Percentiles rank a stretch among this genome's conserved stretches.
Conservation (phyloP, 2,888 invertebrate species). For the Vannuccia rotundouncinata region DNA sequence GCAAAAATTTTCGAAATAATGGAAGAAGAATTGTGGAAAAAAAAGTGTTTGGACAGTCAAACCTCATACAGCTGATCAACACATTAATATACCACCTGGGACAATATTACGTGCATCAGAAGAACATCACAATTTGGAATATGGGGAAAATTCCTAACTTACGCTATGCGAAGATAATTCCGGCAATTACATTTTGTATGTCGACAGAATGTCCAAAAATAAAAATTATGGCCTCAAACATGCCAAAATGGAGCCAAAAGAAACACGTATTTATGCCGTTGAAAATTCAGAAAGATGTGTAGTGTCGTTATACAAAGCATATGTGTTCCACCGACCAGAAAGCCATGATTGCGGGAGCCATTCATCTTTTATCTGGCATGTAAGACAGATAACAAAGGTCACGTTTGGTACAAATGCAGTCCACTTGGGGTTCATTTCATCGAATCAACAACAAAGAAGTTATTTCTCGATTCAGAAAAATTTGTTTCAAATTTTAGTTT, state of each 20-base stretch:
- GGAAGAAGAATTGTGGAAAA: slow-evolving; percentile 30
- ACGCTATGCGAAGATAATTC: slow-evolving; percentile 16
- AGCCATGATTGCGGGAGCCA: not conserved
- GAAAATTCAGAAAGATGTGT: slow-evolving; percentile 27
- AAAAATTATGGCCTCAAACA: slow-evolving; percentile 27
- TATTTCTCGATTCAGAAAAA: not conserved
- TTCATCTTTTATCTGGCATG: slow-evolving; percentile 14
- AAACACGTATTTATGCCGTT: slow-evolving; percentile 13
- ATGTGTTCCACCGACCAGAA: slow-evolving; percentile 27
- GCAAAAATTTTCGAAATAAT: not conserved
- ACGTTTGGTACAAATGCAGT: slow-evolving; percentile 4
- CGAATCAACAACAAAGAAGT: slow-evolving; percentile 7
- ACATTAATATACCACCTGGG: slow-evolving; percentile 27
- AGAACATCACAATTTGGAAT: slow-evolving; percentile 29
- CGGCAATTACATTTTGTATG: slow-evolving; percentile 19
- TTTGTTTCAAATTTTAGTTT: not conserved
- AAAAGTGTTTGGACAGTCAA: slow-evolving; percentile 22
- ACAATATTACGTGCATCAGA: slow-evolving; percentile 1
- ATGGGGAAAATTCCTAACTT: slow-evolving; percentile 22
- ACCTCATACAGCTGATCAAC: slow-evolving; percentile 20
- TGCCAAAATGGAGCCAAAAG: slow-evolving; percentile 28
- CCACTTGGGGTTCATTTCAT: slow-evolving; percentile 13
- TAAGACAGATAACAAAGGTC: not conserved
- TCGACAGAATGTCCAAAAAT: slow-evolving; percentile 14
- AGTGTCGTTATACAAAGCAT: slow-evolving; percentile 22